Evolutionary conservation across 2,888 invertebrate species (phyloP).

Genomic region (Corythucha ciliata): DNA sequence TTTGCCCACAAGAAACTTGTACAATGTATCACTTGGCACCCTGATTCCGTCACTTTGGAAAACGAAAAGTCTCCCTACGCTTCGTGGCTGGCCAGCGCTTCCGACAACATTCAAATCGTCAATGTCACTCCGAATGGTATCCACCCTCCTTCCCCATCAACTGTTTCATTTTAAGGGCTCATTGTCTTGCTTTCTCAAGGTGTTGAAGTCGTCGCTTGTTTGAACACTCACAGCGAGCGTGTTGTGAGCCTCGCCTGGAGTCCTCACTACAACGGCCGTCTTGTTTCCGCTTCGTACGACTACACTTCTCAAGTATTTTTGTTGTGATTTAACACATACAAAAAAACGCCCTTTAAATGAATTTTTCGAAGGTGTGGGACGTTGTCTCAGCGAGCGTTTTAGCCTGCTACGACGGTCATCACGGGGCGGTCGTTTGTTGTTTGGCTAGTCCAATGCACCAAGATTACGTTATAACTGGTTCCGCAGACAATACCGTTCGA

Average conservation of each 20-base stretch:
- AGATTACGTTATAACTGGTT: conserved; percentile 54
- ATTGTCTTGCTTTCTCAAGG: conserved; percentile 26
- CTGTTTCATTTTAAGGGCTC: conserved; percentile 1
- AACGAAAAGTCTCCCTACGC: conserved; percentile 48
- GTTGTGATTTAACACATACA: background rate
- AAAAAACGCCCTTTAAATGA: conserved; percentile 39
- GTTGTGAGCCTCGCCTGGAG: conserved; percentile 58
- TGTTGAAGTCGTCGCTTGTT: conserved; percentile 32
- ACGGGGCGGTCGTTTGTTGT: conserved; percentile 48
- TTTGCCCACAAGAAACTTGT: conserved; percentile 52
- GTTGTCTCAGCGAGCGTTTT: conserved; percentile 47
- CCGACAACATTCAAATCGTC: conserved; percentile 46
- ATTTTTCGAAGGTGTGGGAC: no score
- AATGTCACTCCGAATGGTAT: conserved; percentile 39
- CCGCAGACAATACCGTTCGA: conserved; percentile 55
- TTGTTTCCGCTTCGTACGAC: conserved; percentile 63
- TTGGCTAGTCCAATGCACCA: conserved; percentile 57
- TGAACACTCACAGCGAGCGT: conserved; percentile 46
- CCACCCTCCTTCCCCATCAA: no score
- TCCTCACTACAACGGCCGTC: conserved; percentile 53
- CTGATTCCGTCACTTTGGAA: conserved; percentile 51
- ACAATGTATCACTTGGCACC: conserved; percentile 63
- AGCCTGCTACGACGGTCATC: conserved; percentile 52
- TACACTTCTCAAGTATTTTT: conserved; percentile 53
- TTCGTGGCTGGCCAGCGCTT: conserved; percentile 56